Percentiles rank a stretch among this genome's conserved stretches.
These are phyloP conservation scores for Diploptera punctata DNA, from an alignment of 2,888 invertebrate species.

Conservation along the genomic window DNA sequence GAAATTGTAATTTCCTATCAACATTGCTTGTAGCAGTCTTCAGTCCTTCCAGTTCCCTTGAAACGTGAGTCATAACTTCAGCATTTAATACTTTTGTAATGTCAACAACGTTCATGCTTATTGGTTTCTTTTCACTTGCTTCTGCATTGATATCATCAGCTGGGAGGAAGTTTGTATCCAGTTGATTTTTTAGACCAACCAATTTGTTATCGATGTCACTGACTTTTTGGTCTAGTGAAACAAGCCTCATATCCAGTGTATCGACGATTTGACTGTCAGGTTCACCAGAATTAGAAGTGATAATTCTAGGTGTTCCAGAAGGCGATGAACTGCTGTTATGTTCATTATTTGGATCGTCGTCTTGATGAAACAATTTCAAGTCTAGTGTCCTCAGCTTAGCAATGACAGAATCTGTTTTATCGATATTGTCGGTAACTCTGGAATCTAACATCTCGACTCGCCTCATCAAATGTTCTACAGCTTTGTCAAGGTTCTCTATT, in stretches of 20 bases:
- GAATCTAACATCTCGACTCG: slow-evolving; percentile 83
- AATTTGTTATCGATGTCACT: slow-evolving; percentile 82
- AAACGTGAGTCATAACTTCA: slow-evolving; percentile 80
- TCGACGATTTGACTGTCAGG: slow-evolving; percentile 53
- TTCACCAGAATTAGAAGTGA: slow-evolving; percentile 39
- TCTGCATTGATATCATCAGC: slow-evolving; percentile 86
- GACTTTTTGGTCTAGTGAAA: slow-evolving; percentile 82
- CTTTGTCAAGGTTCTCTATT: slow-evolving; percentile 87
- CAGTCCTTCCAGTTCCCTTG: slow-evolving; percentile 81
- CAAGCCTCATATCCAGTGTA: slow-evolving; percentile 69
- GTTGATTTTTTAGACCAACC: slow-evolving; percentile 78
- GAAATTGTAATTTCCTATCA: slow-evolving; percentile 83
- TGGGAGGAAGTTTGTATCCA: slow-evolving; percentile 81
- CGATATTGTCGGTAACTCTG: slow-evolving; percentile 81
- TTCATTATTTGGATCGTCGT: slow-evolving; percentile 35
- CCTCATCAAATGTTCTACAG: slow-evolving; percentile 85
- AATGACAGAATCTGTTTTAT: slow-evolving; percentile 84
- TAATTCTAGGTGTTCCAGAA: slow-evolving; percentile 30
- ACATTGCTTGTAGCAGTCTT: slow-evolving; percentile 78
- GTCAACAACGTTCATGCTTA: slow-evolving; percentile 82
- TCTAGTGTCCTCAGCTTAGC: slow-evolving; percentile 77
- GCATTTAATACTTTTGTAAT: slow-evolving; percentile 83
- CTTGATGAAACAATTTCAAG: slow-evolving; percentile 68
- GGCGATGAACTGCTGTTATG: background rate
- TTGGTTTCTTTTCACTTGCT: slow-evolving; percentile 86